Base-by-base conservation (phyloP, 1,140 invertebrate species). In the Magallana gigas region DNA sequence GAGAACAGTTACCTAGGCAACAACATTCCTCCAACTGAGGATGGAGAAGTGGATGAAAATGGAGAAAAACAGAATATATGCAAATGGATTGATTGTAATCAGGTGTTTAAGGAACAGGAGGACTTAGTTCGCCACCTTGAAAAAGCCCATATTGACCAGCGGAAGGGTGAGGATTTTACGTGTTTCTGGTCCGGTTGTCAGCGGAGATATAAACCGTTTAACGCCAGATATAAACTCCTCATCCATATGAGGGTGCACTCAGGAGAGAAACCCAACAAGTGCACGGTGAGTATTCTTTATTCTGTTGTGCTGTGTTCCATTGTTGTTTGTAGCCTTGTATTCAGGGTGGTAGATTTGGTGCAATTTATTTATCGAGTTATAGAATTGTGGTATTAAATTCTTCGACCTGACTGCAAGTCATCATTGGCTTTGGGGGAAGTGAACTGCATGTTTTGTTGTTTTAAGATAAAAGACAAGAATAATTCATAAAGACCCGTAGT, bases 241-340 rank as follows among this genome's bases (percentile, higher is more conserved):
- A 99, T 99, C 87, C 98, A 99, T 94, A 99, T 99, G 98, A 94
- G 98, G 9, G 98, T 99, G 0, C 98, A 99, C 93, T 98, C 97
- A 62, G 98, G 98, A 16, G 98, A 99, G 92, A 99, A 99, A 92
- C 98, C 98, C 0, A 99, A 99, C 94, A 97, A 98, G 95, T 99
- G 98, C 95, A 97, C 97, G 94, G 98, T 99, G 95, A 97, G 97
- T 92, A 68, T 62, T 5, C 16, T 64, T 48, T 82, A 16, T 57
- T 57, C 16, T 57, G 16, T 57, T 48, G 36, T 48, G 36, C 36
- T 48, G 36, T 48, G 36, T 48, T 48, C 36, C 2, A 48, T 48
- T 48, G 36, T 48, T 48, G 2, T 2, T 48, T 48, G 68, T 23
- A 11, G 8, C 1, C 68, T 29, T 29, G 18, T 68, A 1, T 23